A percentile compares a stretch with the other conserved stretches of the same genome.
These are phyloP conservation scores for Chelidonichthys spinosus DNA, from an alignment of 2,797 vertebrate genomes.

Conservation along the genomic window DNA sequence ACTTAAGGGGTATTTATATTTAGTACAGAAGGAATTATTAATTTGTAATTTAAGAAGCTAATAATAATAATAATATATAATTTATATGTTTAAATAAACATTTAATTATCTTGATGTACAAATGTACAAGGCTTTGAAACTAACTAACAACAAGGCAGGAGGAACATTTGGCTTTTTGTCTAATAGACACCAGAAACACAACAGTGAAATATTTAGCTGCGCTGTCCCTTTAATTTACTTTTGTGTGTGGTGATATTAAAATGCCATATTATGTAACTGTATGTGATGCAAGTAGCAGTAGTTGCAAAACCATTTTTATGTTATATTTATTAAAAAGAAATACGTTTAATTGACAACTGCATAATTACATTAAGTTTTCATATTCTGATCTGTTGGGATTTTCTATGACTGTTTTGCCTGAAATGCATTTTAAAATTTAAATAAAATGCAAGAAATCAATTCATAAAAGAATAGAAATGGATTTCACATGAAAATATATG, in stretches of 20 bases:
- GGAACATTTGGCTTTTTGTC: neutral
- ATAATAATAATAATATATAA: neutral
- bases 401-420: neutral
- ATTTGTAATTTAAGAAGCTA: neutral
- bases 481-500: neutral
- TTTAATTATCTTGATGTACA: neutral
- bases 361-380: neutral
- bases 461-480: neutral
- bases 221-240: neutral
- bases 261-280: neutral
- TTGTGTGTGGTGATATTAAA: neutral
- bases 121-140: neutral
- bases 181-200: neutral
- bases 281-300: neutral
- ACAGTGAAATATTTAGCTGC: neutral
- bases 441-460: neutral
- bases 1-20: neutral
- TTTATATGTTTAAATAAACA: neutral
- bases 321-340: neutral
- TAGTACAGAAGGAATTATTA: neutral
- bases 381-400: neutral
- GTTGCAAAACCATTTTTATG: neutral
- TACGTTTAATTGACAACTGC: neutral
- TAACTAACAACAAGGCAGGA: neutral
- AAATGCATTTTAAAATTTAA: neutral